Percentiles rank a stretch among this genome's conserved stretches.
Conservation (phyloP, 2,113 vertebrate species). For the Trematocara zebra region DNA sequence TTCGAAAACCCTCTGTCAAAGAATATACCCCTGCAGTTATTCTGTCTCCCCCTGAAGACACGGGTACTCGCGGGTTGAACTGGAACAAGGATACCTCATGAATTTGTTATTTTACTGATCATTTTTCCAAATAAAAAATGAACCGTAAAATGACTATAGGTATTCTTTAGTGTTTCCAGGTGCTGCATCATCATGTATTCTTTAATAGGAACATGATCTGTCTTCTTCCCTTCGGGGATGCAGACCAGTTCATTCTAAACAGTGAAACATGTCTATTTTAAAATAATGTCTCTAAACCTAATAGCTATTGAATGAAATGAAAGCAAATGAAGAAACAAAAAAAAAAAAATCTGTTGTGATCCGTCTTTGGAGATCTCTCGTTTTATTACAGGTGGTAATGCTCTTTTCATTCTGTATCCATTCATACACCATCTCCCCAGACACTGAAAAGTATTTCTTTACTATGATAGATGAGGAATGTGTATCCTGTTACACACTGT, state of each 20-base stretch:
- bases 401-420: not conserved
- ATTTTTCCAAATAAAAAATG: conserved; percentile 30
- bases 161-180: not conserved
- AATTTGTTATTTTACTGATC: conserved; percentile 49
- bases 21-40: conserved; percentile 29
- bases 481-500: not conserved
- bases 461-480: not conserved
- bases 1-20: conserved; percentile 2
- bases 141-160: conserved; percentile 6
- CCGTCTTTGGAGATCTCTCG: not conserved
- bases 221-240: not conserved
- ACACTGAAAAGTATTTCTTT: not conserved
- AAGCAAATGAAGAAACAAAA: not conserved
- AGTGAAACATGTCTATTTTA: not conserved
- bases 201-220: conserved; percentile 32
- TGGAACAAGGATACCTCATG: not conserved
- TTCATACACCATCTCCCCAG: not conserved
- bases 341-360: not conserved
- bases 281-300: not conserved
- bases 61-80: not conserved
- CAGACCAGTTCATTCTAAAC: not conserved
- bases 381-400: not conserved
- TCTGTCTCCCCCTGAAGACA: conserved; percentile 35
- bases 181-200: not conserved
- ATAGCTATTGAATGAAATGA: not conserved